Percentiles rank a stretch among this genome's conserved stretches.
These are phyloP conservation scores for Drosophila grimshawi DNA, from an alignment of 1,140 invertebrate species.

Conservation along the genomic window DNA sequence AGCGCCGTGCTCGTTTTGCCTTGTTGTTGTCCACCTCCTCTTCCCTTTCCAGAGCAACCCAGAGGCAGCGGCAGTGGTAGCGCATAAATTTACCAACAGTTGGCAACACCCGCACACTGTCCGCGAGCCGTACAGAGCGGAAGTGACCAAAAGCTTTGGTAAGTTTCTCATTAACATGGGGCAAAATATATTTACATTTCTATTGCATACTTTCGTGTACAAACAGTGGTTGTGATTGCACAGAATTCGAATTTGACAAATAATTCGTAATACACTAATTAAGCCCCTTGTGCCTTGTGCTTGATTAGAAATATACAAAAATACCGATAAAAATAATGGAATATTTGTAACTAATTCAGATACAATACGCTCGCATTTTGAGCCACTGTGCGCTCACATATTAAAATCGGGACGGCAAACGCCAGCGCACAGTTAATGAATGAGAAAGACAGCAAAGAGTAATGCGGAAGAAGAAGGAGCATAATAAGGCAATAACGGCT, in stretches of 20 bases:
- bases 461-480: too few species aligned
- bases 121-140: not conserved
- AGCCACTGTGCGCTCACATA: slow-evolving; percentile 26
- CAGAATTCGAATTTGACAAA: not conserved
- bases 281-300: too few species aligned
- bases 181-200: slow-evolving; percentile 6
- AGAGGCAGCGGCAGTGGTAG: slow-evolving; percentile 28
- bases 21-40: not conserved
- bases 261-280: not conserved
- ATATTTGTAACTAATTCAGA: too few species aligned
- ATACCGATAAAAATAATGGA: too few species aligned
- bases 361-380: slow-evolving; percentile 1
- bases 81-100: slow-evolving; percentile 62
- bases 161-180: slow-evolving; percentile 8
- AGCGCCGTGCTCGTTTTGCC: slow-evolving; percentile 42
- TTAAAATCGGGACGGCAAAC: slow-evolving; percentile 13
- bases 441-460: not conserved
- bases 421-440: slow-evolving; percentile 16
- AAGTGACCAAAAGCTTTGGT: slow-evolving; percentile 16
- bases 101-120: slow-evolving; percentile 41
- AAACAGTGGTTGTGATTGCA: not conserved
- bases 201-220: slow-evolving; percentile 15
- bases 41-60: slow-evolving; percentile 16
- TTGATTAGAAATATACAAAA: too few species aligned
- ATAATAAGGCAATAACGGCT: not conserved